Base-by-base conservation (phyloP, 2,888 invertebrate genomes). In the Halocaridina rubra region DNA sequence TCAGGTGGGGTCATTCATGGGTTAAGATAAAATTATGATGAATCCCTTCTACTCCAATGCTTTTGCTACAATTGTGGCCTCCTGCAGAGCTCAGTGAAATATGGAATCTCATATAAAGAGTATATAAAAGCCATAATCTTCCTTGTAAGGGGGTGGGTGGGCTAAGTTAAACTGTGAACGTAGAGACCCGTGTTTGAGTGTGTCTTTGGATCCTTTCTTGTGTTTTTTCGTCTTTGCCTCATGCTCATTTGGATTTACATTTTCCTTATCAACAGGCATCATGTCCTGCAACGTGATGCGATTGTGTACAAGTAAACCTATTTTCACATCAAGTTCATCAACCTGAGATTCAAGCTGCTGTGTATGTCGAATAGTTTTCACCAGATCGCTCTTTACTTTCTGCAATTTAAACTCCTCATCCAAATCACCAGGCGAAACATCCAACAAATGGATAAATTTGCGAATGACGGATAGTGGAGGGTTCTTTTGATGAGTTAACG, bases 301-400 rank as follows among this genome's bases (percentile, higher is more conserved):
- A 90, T 96, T 96, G 91, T 95, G 95, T 39, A 96, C 94, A 5
- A 96, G 92, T 22, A 96, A 92, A 0, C 95, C 95, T 89, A 96
- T 96, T 91, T 95, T 95, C 13, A 95, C 92, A 90, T 96, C 95
- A 94, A 96, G 95, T 88, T 93, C 93, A 88, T 94, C 94, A 72
- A 96, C 92, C 89, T 95, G 94, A 88, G 94, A 93, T 3, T 95
- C 94, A 19, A 96, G 91, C 89, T 94, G 93, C 89, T 94, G 94
- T 90, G 95, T 95, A 88, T 93, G 93, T 85, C 94, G 92, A 89
- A 96, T 95, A 19, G 93, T 93, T 89, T 95, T 93, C 0, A 95
- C 95, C 2, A 95, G 94, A 90, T 94, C 93, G 61, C 94, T 93
- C 89, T 94, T 94, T 29, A 95, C 90, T 81, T 93, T 91, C 91